Base-by-base conservation (phyloP, 2,113 vertebrate species). In the Actenoides lindsayi region DNA sequence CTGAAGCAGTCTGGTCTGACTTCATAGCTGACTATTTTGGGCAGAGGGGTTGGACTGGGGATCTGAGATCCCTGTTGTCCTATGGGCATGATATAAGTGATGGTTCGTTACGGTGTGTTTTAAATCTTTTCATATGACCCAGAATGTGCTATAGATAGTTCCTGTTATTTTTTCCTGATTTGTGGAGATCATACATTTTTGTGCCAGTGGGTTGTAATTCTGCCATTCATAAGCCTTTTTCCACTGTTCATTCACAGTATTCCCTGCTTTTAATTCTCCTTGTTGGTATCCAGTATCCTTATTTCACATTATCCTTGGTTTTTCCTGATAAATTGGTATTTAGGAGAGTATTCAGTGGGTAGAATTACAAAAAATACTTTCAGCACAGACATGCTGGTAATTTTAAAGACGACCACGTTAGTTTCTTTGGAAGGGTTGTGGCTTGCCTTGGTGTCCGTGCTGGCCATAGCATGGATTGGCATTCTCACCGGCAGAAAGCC, bases 391-490 rank as follows among this genome's bases (percentile, higher is more conserved):
- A 31, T 9, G 14, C 50, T 23, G 4, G 50, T 42, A 13, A 30
- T 53, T 48, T 46, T 33, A 15, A 16, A 20, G 33, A 37, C 28
- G 15, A 5, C 9, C 19, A 5, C 1, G 2, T 35, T 59, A 24
- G 14, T 37, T 62, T 41, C 51, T 89, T 42, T 2, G 11, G 12
- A 12, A 50, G 64, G n/a, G 24, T 19, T 30, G 25, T 28, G 31
- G 51, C 41, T 63, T 35, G 3, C 23, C 3, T 1, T 1, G 23
- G 2, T 11, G 20, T 14, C 23, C 9, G 16, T 33, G 25, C 4
- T 35, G 79, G 35, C 17, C 8, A 0, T 19, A 10, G n/a, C 15
- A 15, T 3, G 10, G 28, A 39, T 21, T 4, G 0, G 63, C 7
- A 2, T 13, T 60, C 6, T 2, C 0, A 5, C 18, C 8, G 60